A percentile compares a stretch with the other conserved stretches of the same genome.
phyloP scores from a whole-genome alignment of 2,113 vertebrate species.

The Oxyura jamaicensis region DNA sequence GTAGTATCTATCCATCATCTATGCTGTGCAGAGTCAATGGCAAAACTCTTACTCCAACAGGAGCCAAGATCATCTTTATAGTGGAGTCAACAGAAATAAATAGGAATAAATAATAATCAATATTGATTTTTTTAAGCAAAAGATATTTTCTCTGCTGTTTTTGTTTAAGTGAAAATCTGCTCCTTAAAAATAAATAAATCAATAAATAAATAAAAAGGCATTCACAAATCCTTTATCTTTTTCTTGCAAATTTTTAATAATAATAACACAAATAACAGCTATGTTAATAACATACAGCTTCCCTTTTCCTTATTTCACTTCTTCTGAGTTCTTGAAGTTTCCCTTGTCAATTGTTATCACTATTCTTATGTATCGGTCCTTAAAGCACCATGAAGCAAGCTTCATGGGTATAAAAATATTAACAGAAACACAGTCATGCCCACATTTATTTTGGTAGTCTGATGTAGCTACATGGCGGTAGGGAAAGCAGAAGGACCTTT shows the following conservation, averaged over 20 bases:
- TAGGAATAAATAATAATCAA: background rate
- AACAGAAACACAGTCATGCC: background rate
- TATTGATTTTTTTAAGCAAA: background rate
- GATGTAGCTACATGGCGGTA: background rate
- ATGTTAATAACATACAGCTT: background rate
- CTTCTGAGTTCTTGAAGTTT: background rate
- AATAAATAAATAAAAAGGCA: too few species aligned
- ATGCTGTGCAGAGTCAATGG: background rate
- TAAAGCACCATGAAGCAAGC: background rate
- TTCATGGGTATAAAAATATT: background rate
- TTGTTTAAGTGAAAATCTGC: background rate
- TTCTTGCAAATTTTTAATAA: background rate
- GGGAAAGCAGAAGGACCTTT: background rate
- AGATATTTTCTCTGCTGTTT: background rate
- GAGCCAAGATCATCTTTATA: background rate
- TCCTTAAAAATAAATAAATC: too few species aligned
- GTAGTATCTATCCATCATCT: background rate
- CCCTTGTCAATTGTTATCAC: background rate
- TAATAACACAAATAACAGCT: background rate
- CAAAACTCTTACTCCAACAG: background rate
- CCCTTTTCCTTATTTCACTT: background rate
- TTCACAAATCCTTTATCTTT: background rate
- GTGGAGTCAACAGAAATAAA: background rate
- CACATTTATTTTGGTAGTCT: background rate
- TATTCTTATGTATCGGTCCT: rapidly evolving